phyloP scores from a whole-genome alignment of 2,888 invertebrate species.

The Schizotus pectinicornis region DNA sequence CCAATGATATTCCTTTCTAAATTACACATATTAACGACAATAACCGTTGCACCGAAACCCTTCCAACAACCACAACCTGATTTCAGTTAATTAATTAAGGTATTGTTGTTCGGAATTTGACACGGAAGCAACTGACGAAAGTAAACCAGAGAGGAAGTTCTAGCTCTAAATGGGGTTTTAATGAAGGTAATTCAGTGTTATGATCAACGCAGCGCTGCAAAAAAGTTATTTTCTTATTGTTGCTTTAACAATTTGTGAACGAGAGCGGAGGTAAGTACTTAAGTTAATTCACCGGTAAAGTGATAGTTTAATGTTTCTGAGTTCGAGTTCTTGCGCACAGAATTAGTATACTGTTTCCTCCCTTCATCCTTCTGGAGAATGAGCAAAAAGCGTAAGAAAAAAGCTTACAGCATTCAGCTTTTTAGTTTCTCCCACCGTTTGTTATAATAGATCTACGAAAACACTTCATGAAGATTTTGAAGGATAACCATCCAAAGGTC shows the following conservation, averaged over 20 bases:
- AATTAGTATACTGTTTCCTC: too few relatives aligned
- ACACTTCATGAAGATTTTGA: too few relatives aligned
- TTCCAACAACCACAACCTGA: neutral
- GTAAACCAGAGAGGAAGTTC: neutral
- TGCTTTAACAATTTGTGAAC: neutral
- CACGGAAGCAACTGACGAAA: neutral
- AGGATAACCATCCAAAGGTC: too few relatives aligned
- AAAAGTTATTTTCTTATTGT: neutral
- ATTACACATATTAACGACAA: neutral
- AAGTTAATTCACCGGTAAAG: too few relatives aligned
- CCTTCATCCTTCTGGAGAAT: too few relatives aligned
- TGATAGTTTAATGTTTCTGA: too few relatives aligned
- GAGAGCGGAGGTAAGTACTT: neutral
- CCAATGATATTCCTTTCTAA: neutral
- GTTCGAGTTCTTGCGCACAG: too few relatives aligned
- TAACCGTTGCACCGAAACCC: neutral
- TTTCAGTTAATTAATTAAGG: neutral
- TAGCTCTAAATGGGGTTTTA: slow-evolving; percentile 2
- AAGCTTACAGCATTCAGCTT: too few relatives aligned
- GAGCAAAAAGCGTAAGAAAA: too few relatives aligned
- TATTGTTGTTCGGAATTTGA: neutral
- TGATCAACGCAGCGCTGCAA: neutral
- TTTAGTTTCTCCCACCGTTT: too few relatives aligned
- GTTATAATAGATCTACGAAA: too few relatives aligned
- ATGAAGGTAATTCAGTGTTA: neutral